A percentile compares a stretch with the other conserved stretches of the same genome.
Conservation (phyloP, 2,888 invertebrate genomes). For the Drosophila falleni region DNA sequence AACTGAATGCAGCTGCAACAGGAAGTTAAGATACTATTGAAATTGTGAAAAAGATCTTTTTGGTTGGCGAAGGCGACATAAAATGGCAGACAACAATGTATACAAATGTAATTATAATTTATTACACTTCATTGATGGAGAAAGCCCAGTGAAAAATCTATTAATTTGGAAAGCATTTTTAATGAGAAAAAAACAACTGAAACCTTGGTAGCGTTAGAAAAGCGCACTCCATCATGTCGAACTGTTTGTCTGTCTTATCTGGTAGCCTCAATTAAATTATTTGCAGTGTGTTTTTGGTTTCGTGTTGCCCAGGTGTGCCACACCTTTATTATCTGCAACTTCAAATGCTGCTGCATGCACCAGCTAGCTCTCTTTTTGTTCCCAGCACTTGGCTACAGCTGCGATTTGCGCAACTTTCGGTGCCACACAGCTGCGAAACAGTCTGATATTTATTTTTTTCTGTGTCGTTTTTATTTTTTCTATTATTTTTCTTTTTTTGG, state of each 20-base stretch:
- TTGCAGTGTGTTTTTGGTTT: slow-evolving; percentile 9
- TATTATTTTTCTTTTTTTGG: slow-evolving; percentile 1
- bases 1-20: slow-evolving; percentile 41
- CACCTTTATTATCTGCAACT: slow-evolving; percentile 28
- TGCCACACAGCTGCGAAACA: slow-evolving; percentile 29
- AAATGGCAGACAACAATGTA: slow-evolving; percentile 12
- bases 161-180: slow-evolving; percentile 21
- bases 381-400: slow-evolving; percentile 33
- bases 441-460: slow-evolving; percentile 4
- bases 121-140: slow-evolving; percentile 8
- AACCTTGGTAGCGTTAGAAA: slow-evolving; percentile 14
- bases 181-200: slow-evolving; percentile 1
- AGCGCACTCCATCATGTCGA: slow-evolving; percentile 21
- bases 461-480: background rate
- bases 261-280: slow-evolving; percentile 35
- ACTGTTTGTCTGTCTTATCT: background rate
- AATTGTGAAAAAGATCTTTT: slow-evolving; percentile 10
- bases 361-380: slow-evolving; percentile 14
- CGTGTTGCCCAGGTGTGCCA: slow-evolving; percentile 38
- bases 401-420: slow-evolving; percentile 38
- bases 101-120: slow-evolving; percentile 22
- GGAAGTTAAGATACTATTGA: slow-evolving; percentile 25
- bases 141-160: slow-evolving; percentile 22
- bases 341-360: slow-evolving; percentile 14
- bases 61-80: slow-evolving; percentile 1